A percentile compares a stretch with the other conserved stretches of the same genome.
Conservation (phyloP, 2,888 invertebrate species). For the Ennomos fuscantarius region DNA sequence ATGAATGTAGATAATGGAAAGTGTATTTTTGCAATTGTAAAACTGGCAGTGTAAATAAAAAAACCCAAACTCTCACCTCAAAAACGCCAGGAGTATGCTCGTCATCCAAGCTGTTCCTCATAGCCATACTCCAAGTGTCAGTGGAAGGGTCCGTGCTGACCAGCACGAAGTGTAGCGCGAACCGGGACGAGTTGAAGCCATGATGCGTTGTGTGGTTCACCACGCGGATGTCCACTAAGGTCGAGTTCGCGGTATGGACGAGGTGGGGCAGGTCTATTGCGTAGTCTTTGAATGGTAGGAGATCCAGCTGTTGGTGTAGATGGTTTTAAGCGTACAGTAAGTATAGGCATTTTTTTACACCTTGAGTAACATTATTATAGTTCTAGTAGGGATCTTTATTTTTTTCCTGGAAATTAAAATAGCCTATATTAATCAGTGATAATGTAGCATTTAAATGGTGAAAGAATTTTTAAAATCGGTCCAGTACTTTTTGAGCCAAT, state of each 20-base stretch:
- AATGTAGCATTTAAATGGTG: too few relatives aligned
- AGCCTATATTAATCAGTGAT: too few relatives aligned
- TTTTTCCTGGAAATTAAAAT: too few relatives aligned
- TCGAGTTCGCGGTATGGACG: slow-evolving; percentile 87
- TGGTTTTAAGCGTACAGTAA: too few relatives aligned
- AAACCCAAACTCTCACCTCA: slow-evolving; percentile 70
- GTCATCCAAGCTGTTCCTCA: slow-evolving; percentile 87
- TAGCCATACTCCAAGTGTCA: slow-evolving; percentile 66
- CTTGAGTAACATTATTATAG: too few relatives aligned
- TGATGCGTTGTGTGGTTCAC: slow-evolving; percentile 77
- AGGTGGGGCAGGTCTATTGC: slow-evolving; percentile 85
- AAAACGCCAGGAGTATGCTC: slow-evolving; percentile 91
- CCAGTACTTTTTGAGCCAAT: too few relatives aligned
- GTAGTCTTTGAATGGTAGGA: slow-evolving; percentile 75
- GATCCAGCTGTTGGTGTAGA: slow-evolving; percentile 76
- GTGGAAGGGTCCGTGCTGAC: slow-evolving; percentile 71
- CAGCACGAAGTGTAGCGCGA: slow-evolving; percentile 85
- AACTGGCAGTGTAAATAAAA: too few relatives aligned
- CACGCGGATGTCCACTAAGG: slow-evolving; percentile 86
- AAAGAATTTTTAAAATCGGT: too few relatives aligned
- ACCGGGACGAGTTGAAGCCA: slow-evolving; percentile 83
- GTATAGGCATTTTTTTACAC: too few relatives aligned
- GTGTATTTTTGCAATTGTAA: too few relatives aligned
- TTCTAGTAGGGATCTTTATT: too few relatives aligned
- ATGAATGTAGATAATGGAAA: too few relatives aligned